Percentiles rank a stretch among this genome's conserved stretches.
Evolutionary conservation across 2,888 invertebrate species (phyloP).

Genomic region (Nemotelus pantherinus): DNA sequence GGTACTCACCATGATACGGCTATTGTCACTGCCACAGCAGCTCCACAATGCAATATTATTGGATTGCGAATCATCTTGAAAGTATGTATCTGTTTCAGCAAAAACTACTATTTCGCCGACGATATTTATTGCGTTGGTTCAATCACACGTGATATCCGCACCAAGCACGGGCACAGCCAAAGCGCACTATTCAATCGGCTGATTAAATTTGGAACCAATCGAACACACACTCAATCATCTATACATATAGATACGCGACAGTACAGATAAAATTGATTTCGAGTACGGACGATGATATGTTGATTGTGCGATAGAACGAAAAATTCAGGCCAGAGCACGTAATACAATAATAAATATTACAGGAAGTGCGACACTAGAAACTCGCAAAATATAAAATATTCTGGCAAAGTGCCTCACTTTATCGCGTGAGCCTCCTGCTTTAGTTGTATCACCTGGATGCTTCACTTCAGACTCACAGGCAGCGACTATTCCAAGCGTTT

Average conservation of each 20-base stretch:
- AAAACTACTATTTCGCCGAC: no score
- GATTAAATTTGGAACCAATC: no score
- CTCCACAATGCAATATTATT: slow-evolving; percentile 46
- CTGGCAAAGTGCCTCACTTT: not conserved
- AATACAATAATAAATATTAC: not conserved
- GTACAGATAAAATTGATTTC: no score
- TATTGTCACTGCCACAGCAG: slow-evolving; percentile 45
- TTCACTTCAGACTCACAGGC: not conserved
- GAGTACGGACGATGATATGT: no score
- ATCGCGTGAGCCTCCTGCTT: not conserved
- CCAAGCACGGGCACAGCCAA: no score
- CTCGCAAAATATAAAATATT: not conserved
- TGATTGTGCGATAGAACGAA: no score
- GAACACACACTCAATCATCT: no score
- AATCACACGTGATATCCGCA: no score
- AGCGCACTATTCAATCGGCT: no score
- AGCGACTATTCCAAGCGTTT: not conserved
- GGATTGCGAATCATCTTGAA: slow-evolving; percentile 34
- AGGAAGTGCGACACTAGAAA: not conserved
- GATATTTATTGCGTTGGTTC: no score
- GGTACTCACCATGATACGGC: slow-evolving; percentile 49
- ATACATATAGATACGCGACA: no score
- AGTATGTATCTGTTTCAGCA: not conserved
- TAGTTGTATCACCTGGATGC: not conserved
- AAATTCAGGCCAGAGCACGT: no score